Base-by-base conservation (phyloP, 2,797 vertebrate genomes). In the Lophius americanus region DNA sequence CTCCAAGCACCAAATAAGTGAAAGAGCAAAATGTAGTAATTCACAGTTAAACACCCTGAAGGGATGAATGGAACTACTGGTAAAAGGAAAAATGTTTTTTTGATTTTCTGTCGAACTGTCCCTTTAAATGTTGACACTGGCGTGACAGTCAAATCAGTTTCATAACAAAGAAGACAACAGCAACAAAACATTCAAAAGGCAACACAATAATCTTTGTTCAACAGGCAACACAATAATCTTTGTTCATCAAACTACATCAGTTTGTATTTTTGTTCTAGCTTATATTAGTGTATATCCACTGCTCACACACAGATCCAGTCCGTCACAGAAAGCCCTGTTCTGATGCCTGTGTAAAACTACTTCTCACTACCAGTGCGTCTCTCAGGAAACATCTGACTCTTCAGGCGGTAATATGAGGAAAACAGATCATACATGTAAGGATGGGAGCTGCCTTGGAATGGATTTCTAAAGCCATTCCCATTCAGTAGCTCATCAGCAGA, bases 211-310 rank as follows among this genome's bases (percentile, higher is more conserved):
- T 52, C 14, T 77, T 23, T 23, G 23, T 3, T 51, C n/a, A 60
- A 72, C 76, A 78, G 43, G 42, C 58, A 78, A 83, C 67, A 82
- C 39, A 50, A 68, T 50, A 73, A 51, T 52, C 7, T 76, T 78
- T 36, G 13, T 65, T 74, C 52, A 76, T 71, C 65, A 60, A 79
- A 83, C 73, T 66, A 79, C 36, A 77, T 78, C 60, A 71, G 68
- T 87, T 70, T 71, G 33, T 55, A 68, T 61, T 85, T 33, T 78
- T 68, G 52, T 77, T 81, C 42, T 91, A 93, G 91, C 91, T 93
- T 93, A 93, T 93, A 83, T 83, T 75, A 85, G 79, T 88, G 87
- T 88, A 75, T 79, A 55, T 66, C 51, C 12, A 38, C 59, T 39
- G 61, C 36, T 53, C 58, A 70, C 73, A 73, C 56, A 70, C 44